These are phyloP conservation scores for Zaprionus ornatus DNA, from an alignment of 1,140 invertebrate species.

Conservation along the genomic window DNA sequence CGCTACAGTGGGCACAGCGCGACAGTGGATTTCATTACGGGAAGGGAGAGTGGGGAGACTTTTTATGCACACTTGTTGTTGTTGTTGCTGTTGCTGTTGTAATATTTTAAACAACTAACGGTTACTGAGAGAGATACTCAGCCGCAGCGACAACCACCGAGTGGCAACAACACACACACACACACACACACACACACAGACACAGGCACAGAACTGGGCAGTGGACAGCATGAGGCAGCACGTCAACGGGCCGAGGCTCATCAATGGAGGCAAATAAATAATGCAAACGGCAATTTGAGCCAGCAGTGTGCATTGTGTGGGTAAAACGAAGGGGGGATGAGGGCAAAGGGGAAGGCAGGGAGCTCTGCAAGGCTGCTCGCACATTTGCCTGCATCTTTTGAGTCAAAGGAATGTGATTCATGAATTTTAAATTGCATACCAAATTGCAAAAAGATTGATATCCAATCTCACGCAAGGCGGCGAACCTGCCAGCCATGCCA, in stretches of 20 bases:
- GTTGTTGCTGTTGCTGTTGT: slow-evolving; percentile 50
- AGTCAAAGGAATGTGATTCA: slow-evolving; percentile 83
- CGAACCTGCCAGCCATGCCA: slow-evolving; percentile 13
- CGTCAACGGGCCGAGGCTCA: slow-evolving; percentile 43
- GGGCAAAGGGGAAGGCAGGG: neutral
- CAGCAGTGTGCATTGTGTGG: slow-evolving; percentile 31
- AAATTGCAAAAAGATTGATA: slow-evolving; percentile 83
- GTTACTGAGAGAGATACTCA: slow-evolving; percentile 31
- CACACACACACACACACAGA: slow-evolving; percentile 10
- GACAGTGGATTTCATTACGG: slow-evolving; percentile 33
- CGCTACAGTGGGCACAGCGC: slow-evolving; percentile 11
- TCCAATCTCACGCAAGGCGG: slow-evolving; percentile 81
- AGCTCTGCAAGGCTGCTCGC: slow-evolving; percentile 31
- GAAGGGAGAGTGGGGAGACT: neutral
- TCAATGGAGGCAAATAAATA: slow-evolving; percentile 81
- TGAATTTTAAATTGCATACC: slow-evolving; percentile 83
- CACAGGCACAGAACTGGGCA: slow-evolving; percentile 13
- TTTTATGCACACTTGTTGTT: slow-evolving; percentile 31
- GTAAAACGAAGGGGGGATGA: neutral
- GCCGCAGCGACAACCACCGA: slow-evolving; percentile 32
- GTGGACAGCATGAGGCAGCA: slow-evolving; percentile 20
- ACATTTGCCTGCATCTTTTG: slow-evolving; percentile 80
- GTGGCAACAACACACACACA: slow-evolving; percentile 4
- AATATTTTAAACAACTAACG: slow-evolving; percentile 80
- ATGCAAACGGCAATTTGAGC: slow-evolving; percentile 82